Base-by-base conservation (phyloP, 2,797 vertebrate species). In the Phrynocephalus guinanensis region DNA sequence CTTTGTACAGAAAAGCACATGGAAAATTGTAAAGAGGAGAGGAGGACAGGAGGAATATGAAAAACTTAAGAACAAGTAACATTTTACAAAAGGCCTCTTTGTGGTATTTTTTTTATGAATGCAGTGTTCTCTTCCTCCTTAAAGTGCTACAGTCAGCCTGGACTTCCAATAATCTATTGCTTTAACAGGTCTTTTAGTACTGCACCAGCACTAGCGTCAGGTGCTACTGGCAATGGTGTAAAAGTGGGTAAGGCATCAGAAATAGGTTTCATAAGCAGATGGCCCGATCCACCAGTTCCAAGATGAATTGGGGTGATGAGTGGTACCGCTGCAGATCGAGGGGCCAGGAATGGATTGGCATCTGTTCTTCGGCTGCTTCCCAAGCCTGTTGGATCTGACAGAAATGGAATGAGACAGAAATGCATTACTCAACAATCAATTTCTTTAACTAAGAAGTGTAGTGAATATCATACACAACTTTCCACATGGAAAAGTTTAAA, bases 231-330 rank as follows among this genome's bases (percentile, higher is more conserved):
- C 94, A 99, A 95, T 13, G 99, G 99, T 1, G 98, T 99, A 94
- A 99, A 99, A 0, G 98, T 98, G 86, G 99, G 99, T 90, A 99
- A 93, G 0, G 97, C 95, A 13, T 98, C 97, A 0, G 98, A 98
- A 94, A 99, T 98, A 88, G 99, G 98, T 95, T 99, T 99, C 98
- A 99, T 97, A 84, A 99, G 97, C 84, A 99, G 97, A 95, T 99
- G 99, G 22, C 97, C 97, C 2, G 98, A 96, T 67, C 95, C 92
- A 16, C 93, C 94, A 0, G 95, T 89, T 76, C 96, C 91, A 15
- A 95, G 94, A 50, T 93, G 91, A 1, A 95, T 91, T 3, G 97
- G 94, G 85, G 94, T 96, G 79, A 98, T 90, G 5, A 99, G 97
- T 68, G 99, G 99, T 67, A 99, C 98, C 0, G 99, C 98, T 5